Conservation (phyloP, 2,888 invertebrate species). For the Lysandra bellargus region DNA sequence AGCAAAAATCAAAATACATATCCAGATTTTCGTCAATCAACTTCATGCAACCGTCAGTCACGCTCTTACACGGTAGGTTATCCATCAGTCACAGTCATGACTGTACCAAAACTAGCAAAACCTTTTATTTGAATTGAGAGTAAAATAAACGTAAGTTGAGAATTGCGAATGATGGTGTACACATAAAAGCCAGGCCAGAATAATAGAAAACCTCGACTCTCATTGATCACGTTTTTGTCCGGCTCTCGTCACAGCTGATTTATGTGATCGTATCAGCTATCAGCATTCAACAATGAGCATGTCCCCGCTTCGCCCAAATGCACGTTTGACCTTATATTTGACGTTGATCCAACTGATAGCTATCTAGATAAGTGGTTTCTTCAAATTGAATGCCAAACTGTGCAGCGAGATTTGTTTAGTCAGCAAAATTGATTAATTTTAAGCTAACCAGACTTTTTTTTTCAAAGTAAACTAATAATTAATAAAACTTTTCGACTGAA, state of each 20-base stretch:
- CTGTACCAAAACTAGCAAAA: background rate
- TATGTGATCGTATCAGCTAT: background rate
- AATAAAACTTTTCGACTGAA: background rate
- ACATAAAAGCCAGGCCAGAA: background rate
- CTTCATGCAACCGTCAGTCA: too few species aligned
- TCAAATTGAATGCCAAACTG: background rate
- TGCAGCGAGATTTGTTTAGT: background rate
- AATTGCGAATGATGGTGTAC: background rate
- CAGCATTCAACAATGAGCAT: background rate
- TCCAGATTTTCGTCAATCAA: too few species aligned
- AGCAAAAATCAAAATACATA: too few species aligned
- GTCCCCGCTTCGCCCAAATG: background rate
- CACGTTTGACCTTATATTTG: constrained; percentile 21
- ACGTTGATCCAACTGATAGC: constrained; percentile 20
- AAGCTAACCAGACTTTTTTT: background rate
- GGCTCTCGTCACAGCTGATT: background rate
- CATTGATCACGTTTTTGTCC: background rate
- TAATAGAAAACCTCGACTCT: background rate
- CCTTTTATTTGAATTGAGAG: background rate
- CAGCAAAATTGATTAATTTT: background rate
- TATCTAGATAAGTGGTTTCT: background rate
- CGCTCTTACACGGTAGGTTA: too few species aligned
- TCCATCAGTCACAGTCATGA: too few species aligned
- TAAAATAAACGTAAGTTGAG: background rate
- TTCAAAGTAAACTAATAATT: background rate